Evolutionary conservation across 2,113 vertebrate species (phyloP), one percentile per base, ranked within the genome.

Genomic region (Pionites leucogaster): DNA sequence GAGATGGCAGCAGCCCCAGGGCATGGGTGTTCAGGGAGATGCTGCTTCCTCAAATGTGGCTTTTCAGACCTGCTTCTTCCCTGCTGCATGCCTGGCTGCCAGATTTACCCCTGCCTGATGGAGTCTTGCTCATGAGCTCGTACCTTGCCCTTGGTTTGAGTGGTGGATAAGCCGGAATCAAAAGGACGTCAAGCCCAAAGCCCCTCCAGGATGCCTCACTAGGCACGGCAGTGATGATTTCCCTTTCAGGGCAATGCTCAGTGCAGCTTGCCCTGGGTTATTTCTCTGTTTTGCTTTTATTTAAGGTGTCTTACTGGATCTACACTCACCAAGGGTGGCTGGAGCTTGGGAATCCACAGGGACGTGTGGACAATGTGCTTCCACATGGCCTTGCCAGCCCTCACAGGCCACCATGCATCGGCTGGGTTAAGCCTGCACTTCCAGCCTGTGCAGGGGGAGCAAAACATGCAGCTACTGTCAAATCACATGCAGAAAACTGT

Each of bases 71-170:
- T 27, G 6, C 33, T 46, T 52, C 60, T 13, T 86, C 33, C 37
- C 44, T 33, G 31, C 47, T 2, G 2, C 27, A 2, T 0, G 0
- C 29, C 47, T 3, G 1, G 57, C 63, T 71, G 49, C 47, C 23
- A 9, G 23, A 29, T 67, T 25, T 17, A 74, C 50, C 65, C 72
- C 59, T 65, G 42, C 37, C n/a, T 39, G 28, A 23, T 6, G 33
- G 46, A 4, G 0, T 18, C 59, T 20, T 7, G 4, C 18, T 52
- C 27, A 4, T 2, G 37, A 44, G 18, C 24, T 44, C 2, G 0
- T 18, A 11, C 35, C 15, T 70, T 35, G n/a, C 28, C 31, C 25
- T 2, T 29, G 39, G 37, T 65, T 37, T 31, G 81, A 44, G 35
- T 2, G 3, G 59, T 2, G 27, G 50, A 29, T 19, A 25, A 64